Base-by-base conservation (phyloP, 2,113 vertebrate species). In the Lycaon pictus region DNA sequence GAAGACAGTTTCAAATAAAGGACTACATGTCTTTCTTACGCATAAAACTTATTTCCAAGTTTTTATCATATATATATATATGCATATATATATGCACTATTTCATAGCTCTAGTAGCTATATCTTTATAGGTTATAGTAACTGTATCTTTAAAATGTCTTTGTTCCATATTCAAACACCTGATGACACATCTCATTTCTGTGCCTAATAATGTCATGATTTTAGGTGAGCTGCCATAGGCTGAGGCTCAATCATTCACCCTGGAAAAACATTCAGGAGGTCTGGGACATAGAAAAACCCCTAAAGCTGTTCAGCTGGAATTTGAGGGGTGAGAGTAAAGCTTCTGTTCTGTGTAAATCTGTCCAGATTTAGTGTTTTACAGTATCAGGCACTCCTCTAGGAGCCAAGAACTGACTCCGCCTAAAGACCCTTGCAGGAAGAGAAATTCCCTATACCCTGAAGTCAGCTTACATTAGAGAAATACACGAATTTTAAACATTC, bases 271-370 rank as follows among this genome's bases (percentile, higher is more conserved):
- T 86, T 96, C 84, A 90, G 55, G 60, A 48, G 15, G 15, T 82
- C 58, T 84, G 87, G 80, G 96, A 90, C 87, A 71, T n/a, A 90
- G 84, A 90, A 89, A 95, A 80, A 58, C 65, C 62, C 97, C 90
- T 65, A 76, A 94, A 88, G 93, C 63, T 90, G 92, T 81, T 96
- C 90, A 87, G 60, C 94, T 96, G 93, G 94, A 96, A 97, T 94
- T 89, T 88, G 80, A 88, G 97, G 85, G 81, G 65, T 92, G 81
- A 96, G 96, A 96, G 80, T 58, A 96, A 96, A 87, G 84, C 97
- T 97, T 97, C 96, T 96, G 97, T 97, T 98, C 84, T 81, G 95
- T 97, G 96, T 96, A 96, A 97, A 97, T 97, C 97, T 97, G 96
- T 90, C 95, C 65, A 97, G 90, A 93, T 82, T 93, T 95, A 94